These are phyloP conservation scores for Cyanocitta stelleri DNA, from an alignment of 2,113 vertebrate genomes.

Conservation along the genomic window DNA sequence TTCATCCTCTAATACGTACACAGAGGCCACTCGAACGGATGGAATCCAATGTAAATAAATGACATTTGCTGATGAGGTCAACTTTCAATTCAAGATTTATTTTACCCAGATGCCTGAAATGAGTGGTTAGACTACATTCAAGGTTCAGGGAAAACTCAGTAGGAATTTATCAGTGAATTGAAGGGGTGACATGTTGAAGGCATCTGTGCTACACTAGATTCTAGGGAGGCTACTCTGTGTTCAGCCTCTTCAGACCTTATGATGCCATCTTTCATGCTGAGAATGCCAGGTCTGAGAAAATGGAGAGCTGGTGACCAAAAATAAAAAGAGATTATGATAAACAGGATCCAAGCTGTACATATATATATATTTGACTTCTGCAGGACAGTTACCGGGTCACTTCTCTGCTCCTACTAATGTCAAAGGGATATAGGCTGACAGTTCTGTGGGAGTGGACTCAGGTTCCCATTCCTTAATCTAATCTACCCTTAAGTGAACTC, in stretches of 20 bases:
- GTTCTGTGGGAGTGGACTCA: background rate
- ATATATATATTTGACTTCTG: background rate
- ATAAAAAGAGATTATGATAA: background rate
- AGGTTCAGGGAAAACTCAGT: background rate
- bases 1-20: background rate
- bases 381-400: background rate
- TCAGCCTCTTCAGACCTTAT: background rate
- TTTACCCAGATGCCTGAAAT: constrained; percentile 40
- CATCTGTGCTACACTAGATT: background rate
- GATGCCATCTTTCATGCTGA: background rate
- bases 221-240: background rate
- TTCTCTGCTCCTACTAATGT: background rate
- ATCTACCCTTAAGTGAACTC: background rate
- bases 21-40: background rate
- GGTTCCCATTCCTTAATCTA: background rate
- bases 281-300: background rate
- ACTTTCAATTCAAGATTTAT: constrained; percentile 30
- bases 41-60: constrained; percentile 58
- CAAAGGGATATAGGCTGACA: background rate
- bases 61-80: constrained; percentile 40
- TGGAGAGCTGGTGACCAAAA: background rate
- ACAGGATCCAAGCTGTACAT: background rate
- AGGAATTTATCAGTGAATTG: background rate
- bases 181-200: background rate
- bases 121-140: background rate